A percentile compares a stretch with the other conserved stretches of the same genome.
Evolutionary conservation across 2,797 vertebrate genomes (phyloP).

Genomic region (Macropus fuliginosus): DNA sequence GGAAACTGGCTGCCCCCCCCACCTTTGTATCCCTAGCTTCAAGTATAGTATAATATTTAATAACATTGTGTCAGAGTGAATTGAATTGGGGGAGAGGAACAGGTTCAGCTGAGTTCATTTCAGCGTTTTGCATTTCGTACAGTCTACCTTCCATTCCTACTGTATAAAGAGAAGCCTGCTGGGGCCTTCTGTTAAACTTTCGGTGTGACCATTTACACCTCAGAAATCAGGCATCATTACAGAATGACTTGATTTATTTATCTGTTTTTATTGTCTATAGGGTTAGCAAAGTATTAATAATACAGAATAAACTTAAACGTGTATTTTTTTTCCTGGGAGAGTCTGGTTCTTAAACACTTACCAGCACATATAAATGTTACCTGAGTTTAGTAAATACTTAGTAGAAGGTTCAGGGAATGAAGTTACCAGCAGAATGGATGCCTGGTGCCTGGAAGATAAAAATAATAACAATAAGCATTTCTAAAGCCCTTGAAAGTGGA

Average conservation of each 20-base stretch:
- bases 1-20: neutral
- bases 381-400: neutral
- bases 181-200: neutral
- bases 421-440: neutral
- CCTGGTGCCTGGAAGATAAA: neutral
- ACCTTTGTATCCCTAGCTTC: neutral
- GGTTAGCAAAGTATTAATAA: neutral
- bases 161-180: neutral
- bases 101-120: neutral
- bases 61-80: neutral
- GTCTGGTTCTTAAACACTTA: neutral
- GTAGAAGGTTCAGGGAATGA: neutral
- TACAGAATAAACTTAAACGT: neutral
- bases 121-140: neutral
- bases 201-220: neutral
- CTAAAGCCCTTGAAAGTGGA: neutral
- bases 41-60: neutral
- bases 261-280: neutral
- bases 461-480: neutral
- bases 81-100: neutral
- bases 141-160: neutral
- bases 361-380: neutral
- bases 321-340: neutral
- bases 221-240: neutral
- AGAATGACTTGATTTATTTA: neutral